phyloP scores from a whole-genome alignment of 2,888 invertebrate species.

The Troides helena region DNA sequence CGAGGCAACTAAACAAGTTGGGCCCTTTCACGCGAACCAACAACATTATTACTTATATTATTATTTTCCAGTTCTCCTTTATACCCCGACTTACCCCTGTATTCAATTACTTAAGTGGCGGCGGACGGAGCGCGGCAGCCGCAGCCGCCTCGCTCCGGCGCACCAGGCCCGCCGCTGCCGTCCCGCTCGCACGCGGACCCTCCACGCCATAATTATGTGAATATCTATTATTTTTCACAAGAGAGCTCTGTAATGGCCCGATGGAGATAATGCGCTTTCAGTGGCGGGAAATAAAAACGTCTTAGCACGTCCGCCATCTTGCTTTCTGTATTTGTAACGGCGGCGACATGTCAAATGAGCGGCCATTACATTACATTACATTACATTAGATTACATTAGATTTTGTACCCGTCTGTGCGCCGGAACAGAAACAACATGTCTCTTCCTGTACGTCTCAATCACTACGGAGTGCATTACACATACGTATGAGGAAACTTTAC shows the following conservation, averaged over 20 bases:
- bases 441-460: no score
- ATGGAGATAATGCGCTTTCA: constrained; percentile 66
- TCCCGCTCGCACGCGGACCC: constrained; percentile 49
- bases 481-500: no score
- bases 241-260: constrained; percentile 65
- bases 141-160: constrained; percentile 47
- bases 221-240: constrained; percentile 77
- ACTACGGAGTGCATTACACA: no score
- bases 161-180: constrained; percentile 38
- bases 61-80: constrained; percentile 70
- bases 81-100: constrained; percentile 62
- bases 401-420: not conserved
- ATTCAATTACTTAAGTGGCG: constrained; percentile 79
- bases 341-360: constrained; percentile 51
- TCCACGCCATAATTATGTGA: constrained; percentile 68
- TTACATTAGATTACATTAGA: constrained; percentile 7
- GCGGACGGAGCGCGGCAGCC: constrained; percentile 48
- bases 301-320: constrained; percentile 55
- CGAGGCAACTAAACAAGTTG: constrained; percentile 49
- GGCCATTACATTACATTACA: not conserved
- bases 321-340: constrained; percentile 61
- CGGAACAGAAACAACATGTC: not conserved
- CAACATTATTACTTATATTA: constrained; percentile 63
- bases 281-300: constrained; percentile 52
- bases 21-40: constrained; percentile 54